Evolutionary conservation across 1,140 invertebrate genomes (phyloP).

Genomic region (Metopolophium dirhodum): DNA sequence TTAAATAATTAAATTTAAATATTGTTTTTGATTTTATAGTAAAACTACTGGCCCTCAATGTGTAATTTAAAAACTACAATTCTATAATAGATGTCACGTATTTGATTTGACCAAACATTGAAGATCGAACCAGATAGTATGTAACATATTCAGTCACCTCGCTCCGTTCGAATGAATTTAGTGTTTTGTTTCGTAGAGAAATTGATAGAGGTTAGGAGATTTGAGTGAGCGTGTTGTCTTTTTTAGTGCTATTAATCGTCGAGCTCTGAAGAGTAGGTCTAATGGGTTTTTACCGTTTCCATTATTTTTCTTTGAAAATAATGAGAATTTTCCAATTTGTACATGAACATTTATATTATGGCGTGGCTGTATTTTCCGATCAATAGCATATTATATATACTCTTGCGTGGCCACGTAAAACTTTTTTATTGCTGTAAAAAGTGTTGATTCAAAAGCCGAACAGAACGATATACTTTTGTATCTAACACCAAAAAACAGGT

Average conservation of each 20-base stretch:
- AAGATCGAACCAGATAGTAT: not conserved
- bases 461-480: not conserved
- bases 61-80: not conserved
- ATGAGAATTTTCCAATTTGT: slow-evolving; percentile 5
- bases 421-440: not conserved
- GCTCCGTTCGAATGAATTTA: not conserved
- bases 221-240: not conserved
- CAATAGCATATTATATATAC: not conserved
- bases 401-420: not conserved
- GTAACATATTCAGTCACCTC: not conserved
- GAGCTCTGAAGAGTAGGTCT: not conserved
- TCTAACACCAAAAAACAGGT: not conserved
- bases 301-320: not conserved
- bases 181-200: not conserved
- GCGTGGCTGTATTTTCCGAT: not conserved
- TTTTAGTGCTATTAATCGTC: not conserved
- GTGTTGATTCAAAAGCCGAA: not conserved
- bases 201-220: not conserved
- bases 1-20: not conserved
- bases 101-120: not conserved
- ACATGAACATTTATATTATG: not conserved
- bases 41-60: not conserved
- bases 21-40: not conserved
- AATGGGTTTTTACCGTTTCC: not conserved
- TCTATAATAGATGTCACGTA: too few relatives aligned